A percentile compares a stretch with the other conserved stretches of the same genome.
Evolutionary conservation across 2,888 invertebrate genomes (phyloP).

Genomic region (Perizoma flavofasciatum): DNA sequence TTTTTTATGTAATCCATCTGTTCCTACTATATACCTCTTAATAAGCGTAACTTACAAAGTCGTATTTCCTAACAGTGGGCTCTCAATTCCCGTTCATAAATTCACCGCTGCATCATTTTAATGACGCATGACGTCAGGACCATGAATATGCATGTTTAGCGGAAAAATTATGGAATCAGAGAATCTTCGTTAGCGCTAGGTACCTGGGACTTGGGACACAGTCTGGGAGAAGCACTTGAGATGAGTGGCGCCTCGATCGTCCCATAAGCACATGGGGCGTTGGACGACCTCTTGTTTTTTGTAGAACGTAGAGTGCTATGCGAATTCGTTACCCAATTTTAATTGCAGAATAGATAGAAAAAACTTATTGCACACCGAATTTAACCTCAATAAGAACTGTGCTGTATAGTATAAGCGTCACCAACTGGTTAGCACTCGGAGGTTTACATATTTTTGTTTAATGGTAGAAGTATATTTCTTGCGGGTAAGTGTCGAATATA

Average conservation of each 20-base stretch:
- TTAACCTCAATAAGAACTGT: too few species aligned
- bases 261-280: constrained; percentile 5
- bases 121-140: constrained; percentile 19
- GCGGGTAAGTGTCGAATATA: too few species aligned
- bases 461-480: too few species aligned
- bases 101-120: constrained; percentile 8
- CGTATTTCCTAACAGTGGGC: neutral
- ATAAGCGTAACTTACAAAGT: neutral
- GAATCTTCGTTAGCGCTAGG: constrained; percentile 24
- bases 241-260: constrained; percentile 20
- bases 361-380: too few species aligned
- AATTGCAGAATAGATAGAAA: too few species aligned
- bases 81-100: constrained; percentile 5
- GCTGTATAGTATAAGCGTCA: too few species aligned
- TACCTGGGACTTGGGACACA: constrained; percentile 13
- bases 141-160: constrained; percentile 23
- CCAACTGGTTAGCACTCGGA: too few species aligned
- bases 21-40: too few species aligned
- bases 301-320: neutral
- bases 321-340: too few species aligned
- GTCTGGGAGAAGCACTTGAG: constrained; percentile 33
- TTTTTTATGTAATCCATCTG: too few species aligned
- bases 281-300: constrained; percentile 6
- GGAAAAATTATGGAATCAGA: constrained; percentile 22
- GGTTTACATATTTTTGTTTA: too few species aligned